These are phyloP conservation scores for Syngnathus floridae DNA, from an alignment of 2,113 vertebrate genomes.

Conservation along the genomic window DNA sequence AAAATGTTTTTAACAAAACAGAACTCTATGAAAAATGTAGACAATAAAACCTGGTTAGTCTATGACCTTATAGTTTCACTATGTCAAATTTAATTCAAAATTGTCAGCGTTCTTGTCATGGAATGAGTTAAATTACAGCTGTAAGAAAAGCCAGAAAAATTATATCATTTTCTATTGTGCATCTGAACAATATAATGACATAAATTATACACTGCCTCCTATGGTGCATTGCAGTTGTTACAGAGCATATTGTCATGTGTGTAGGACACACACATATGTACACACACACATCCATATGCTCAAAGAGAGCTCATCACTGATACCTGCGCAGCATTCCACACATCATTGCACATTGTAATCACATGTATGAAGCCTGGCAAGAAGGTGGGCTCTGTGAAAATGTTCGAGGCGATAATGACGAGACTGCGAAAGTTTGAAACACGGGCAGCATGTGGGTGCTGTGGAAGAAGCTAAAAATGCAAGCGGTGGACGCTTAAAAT, in stretches of 20 bases:
- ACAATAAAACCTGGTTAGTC: too few relatives aligned
- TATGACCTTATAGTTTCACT: too few relatives aligned
- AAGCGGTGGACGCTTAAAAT: constrained; percentile 1
- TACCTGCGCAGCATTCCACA: constrained; percentile 33
- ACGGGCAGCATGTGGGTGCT: constrained; percentile 21
- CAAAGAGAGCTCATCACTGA: constrained; percentile 15
- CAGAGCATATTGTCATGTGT: neutral
- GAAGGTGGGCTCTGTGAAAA: constrained; percentile 25
- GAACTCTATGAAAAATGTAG: too few relatives aligned
- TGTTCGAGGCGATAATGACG: constrained; percentile 27
- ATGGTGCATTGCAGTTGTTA: neutral
- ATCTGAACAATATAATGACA: neutral
- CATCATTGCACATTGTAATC: constrained; percentile 31
- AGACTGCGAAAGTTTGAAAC: constrained; percentile 25
- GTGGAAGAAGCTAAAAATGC: constrained; percentile 19
- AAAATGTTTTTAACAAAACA: too few relatives aligned
- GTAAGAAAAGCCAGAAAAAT: neutral
- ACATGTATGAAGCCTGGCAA: constrained; percentile 25
- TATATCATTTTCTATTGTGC: neutral
- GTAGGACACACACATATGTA: neutral
- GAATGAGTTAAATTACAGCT: too few relatives aligned
- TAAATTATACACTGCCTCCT: neutral
- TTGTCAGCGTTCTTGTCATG: too few relatives aligned
- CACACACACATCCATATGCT: neutral
- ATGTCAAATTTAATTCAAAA: too few relatives aligned